Base-by-base conservation (phyloP, 2,113 vertebrate genomes). In the Cavia aperea region DNA sequence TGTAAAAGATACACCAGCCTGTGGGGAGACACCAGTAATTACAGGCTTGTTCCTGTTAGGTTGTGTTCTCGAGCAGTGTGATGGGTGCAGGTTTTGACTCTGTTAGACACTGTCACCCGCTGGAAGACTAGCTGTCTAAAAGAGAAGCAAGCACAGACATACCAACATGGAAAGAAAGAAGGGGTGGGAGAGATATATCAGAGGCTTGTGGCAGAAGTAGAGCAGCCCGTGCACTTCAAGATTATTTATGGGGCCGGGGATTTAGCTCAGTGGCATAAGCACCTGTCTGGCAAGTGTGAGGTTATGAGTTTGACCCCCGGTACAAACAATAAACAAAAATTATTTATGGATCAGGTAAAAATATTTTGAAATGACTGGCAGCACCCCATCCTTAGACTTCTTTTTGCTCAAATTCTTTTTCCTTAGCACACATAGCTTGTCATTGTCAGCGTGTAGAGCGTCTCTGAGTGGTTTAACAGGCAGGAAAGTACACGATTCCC, bases 61-160 rank as follows among this genome's bases (percentile, higher is more conserved):
- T 62, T 68, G 79, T 18, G 14, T 78, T 5, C 43, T 77, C 16
- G 13, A 82, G 79, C 66, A 56, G 51, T 16, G 39, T 36, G 75
- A 62, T 62, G 92, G 62, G n/a, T 95, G 62, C 19, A 51, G 70
- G 31, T 93, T 96, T 92, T 73, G 65, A 13, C 81, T 89, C 72
- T 81, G 36, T 91, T 79, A 86, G 89, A 85, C 65, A 65, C 88
- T 36, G 0, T 36, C 91, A 39, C 95, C 90, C 93, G 65, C 43
- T 88, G 86, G 94, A 95, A 95, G 86, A 83, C 92, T 24, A n/a
- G 86, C 68, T 81, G 51, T 70, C 49, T 85, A 85, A 95, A 95
- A 97, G 91, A 95, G 97, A 96, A 97, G 97, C 89, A 11, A 33
- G 96, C 97, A 97, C 96, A 97, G 97, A 96, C 96, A 97, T 92